Base-by-base conservation (phyloP, 2,888 invertebrate species). In the Melanostoma mellinum region DNA sequence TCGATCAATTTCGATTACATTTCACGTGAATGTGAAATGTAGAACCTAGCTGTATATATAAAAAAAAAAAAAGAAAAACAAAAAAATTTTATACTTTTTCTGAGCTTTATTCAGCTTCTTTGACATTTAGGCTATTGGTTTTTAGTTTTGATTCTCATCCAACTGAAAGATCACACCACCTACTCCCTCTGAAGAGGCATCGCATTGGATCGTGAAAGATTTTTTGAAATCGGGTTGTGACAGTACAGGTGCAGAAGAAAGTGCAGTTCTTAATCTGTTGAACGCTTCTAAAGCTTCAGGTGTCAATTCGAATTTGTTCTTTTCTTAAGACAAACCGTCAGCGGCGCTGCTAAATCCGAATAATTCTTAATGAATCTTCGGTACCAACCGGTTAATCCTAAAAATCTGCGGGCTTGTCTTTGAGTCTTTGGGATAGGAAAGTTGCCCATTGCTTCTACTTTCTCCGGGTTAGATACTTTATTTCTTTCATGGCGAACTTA, bases 271-370 rank as follows among this genome's bases (percentile, higher is more conserved):
- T 4, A 52, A 33, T 4, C 33, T 52, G 32, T 52, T 33, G 33
- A 52, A 52, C 2, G 52, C 33, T 4, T 4, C 1, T 33, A 52
- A 30, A 3, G 52, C 52, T 52, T 52, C 52, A 9, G 8, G 52
- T 8, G 32, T 52, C 9, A 52, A 52, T 9, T 52, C 33, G 9
- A 33, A 52, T 52, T 52, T 32, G 2, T 32, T 52, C 33, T 52
- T 52, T 52, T 52, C 33, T 33, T 52, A 32, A 52, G 52, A 52
- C 52, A 52, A 33, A 32, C 52, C 3, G 52, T 52, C 32, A 52
- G 52, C 2, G 33, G 33, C 3, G 52, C 33, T 3, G 52, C 33
- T n/a, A 52, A 3, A 33, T 52, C 32, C 8, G 52, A 8, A 33
- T 52, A 33, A 9, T 52, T 52, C 9, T 33, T 30, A 52, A 52